Evolutionary conservation across 2,113 vertebrate genomes (phyloP).

Genomic region (Heterocephalus glaber): DNA sequence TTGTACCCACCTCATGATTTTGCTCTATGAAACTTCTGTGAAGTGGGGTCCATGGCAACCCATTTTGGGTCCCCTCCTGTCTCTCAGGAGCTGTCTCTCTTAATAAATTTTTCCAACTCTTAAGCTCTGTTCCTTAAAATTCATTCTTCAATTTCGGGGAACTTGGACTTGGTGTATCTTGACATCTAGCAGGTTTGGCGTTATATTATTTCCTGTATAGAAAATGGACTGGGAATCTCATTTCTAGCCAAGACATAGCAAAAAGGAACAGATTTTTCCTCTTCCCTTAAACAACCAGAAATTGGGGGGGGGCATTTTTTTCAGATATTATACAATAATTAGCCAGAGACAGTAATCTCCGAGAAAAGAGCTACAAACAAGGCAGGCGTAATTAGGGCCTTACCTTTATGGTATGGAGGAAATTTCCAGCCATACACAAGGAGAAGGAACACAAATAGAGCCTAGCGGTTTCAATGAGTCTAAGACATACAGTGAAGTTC

Average conservation of each 20-base stretch:
- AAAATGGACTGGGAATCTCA: conserved; percentile 1
- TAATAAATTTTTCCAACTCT: too few species aligned
- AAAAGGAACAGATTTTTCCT: conserved; percentile 10
- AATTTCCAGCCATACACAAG: conserved; percentile 31
- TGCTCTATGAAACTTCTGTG: too few species aligned
- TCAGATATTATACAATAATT: conserved; percentile 31
- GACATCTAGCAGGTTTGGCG: too few species aligned
- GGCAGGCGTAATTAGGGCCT: background rate
- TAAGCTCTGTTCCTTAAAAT: too few species aligned
- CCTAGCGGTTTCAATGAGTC: background rate
- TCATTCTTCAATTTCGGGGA: too few species aligned
- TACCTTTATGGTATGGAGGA: background rate
- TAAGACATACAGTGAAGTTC: background rate
- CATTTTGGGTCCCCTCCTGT: too few species aligned
- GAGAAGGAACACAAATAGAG: background rate
- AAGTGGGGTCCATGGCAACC: too few species aligned
- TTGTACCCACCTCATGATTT: too few species aligned
- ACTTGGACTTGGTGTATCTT: too few species aligned
- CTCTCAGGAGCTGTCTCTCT: too few species aligned
- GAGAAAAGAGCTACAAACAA: conserved; percentile 39
- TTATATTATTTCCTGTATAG: too few species aligned
- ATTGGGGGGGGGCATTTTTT: background rate
- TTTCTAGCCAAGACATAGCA: background rate
- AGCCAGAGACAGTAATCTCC: background rate
- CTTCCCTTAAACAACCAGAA: conserved; percentile 33